Conservation (phyloP, 2,888 invertebrate species). For the Yponomeuta cagnagella region DNA sequence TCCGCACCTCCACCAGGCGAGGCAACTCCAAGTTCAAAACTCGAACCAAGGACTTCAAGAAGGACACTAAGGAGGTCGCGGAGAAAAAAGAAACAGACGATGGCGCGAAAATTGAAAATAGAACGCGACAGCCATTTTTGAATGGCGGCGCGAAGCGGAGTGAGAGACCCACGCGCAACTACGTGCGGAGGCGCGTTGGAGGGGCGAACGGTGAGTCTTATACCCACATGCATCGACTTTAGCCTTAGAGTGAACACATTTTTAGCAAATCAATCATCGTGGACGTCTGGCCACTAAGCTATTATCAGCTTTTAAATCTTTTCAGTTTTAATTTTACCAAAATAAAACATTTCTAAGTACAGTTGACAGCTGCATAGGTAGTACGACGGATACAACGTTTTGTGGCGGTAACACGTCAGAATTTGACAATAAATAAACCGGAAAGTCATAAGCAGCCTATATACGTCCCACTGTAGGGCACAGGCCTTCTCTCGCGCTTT, state of each 20-base stretch:
- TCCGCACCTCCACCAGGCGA: slow-evolving; percentile 41
- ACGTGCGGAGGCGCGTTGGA: slow-evolving; percentile 51
- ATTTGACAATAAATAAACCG: too few relatives aligned
- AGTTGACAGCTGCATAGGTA: too few relatives aligned
- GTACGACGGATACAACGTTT: too few relatives aligned
- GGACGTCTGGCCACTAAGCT: too few relatives aligned
- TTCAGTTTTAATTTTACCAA: too few relatives aligned
- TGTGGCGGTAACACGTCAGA: too few relatives aligned
- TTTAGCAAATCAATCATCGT: background rate
- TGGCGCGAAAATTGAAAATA: slow-evolving; percentile 29
- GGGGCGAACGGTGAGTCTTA: slow-evolving; percentile 59
- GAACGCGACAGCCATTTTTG: slow-evolving; percentile 49
- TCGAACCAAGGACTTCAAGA: slow-evolving; percentile 25
- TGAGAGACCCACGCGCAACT: slow-evolving; percentile 59
- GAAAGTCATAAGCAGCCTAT: too few relatives aligned
- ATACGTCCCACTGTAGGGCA: too few relatives aligned
- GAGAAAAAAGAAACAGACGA: slow-evolving; percentile 25
- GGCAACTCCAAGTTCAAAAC: slow-evolving; percentile 41
- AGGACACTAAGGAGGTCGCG: slow-evolving; percentile 5
- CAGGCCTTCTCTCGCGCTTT: too few relatives aligned
- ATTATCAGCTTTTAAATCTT: too few relatives aligned
- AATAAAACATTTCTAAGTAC: too few relatives aligned
- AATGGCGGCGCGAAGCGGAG: slow-evolving; percentile 45
- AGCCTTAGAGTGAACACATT: background rate
- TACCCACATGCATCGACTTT: slow-evolving; percentile 1